A percentile compares a stretch with the other conserved stretches of the same genome.
Evolutionary conservation across 2,797 vertebrate genomes (phyloP).

Genomic region (Kryptopterus vitreolus): DNA sequence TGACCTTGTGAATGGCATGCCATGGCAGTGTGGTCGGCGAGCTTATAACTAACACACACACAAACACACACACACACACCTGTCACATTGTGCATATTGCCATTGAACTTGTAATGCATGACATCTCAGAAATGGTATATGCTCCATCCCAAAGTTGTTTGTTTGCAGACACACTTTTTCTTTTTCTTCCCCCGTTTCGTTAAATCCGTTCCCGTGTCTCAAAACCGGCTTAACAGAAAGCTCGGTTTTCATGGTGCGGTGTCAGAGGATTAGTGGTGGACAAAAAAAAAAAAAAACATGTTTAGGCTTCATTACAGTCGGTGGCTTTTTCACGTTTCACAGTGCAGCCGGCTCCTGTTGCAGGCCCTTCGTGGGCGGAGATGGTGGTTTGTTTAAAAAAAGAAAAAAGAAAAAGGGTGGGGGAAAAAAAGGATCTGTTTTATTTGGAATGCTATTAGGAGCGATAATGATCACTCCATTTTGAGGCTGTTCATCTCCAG

Average conservation of each 20-base stretch:
- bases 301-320: background rate
- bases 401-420: background rate
- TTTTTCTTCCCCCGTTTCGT: background rate
- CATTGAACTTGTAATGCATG: no score
- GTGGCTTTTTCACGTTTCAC: background rate
- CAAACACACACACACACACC: no score
- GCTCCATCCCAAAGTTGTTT: background rate
- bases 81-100: background rate
- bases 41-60: no score
- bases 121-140: no score
- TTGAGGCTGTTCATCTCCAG: constrained; percentile 36
- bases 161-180: background rate
- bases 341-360: constrained; percentile 17
- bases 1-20: background rate
- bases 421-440: constrained; percentile 48
- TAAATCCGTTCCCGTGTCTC: background rate
- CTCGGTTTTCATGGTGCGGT: background rate
- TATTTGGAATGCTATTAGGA: constrained; percentile 47
- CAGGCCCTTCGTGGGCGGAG: constrained; percentile 23
- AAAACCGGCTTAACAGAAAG: background rate
- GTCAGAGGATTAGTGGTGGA: background rate
- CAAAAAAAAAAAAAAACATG: no score
- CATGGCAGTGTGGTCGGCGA: background rate
- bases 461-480: constrained; percentile 47
- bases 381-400: constrained; percentile 9